Conservation (phyloP, 2,797 vertebrate species). For the Aplochiton taeniatus region DNA sequence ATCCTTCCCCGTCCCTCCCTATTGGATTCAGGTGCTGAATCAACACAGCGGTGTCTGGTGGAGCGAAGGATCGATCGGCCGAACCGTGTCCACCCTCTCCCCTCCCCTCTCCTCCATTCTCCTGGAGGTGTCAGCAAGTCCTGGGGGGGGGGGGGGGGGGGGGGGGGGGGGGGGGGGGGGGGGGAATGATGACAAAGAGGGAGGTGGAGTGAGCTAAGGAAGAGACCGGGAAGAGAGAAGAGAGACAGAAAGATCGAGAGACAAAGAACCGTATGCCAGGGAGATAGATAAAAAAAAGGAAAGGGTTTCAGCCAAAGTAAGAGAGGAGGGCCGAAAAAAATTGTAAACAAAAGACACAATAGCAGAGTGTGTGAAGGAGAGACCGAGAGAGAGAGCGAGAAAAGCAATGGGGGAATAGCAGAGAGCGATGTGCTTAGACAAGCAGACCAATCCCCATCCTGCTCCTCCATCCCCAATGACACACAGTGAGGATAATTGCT, state of each 20-base stretch:
- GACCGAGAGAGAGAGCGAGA: constrained; percentile 3
- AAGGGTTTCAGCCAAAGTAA: too few species aligned
- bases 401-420: constrained; percentile 11
- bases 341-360: too few species aligned
- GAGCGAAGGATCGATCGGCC: constrained; percentile 64
- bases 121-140: constrained; percentile 45
- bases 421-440: constrained; percentile 67
- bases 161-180: too few species aligned
- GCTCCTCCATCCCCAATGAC: constrained; percentile 55
- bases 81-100: background rate
- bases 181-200: too few species aligned
- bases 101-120: constrained; percentile 39
- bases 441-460: constrained; percentile 65
- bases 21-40: constrained; percentile 72
- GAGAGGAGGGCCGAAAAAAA: too few species aligned
- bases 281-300: too few species aligned
- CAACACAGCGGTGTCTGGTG: constrained; percentile 66
- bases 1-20: constrained; percentile 38
- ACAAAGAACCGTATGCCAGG: too few species aligned
- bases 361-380: too few species aligned
- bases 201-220: too few species aligned
- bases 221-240: too few species aligned
- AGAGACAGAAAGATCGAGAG: too few species aligned
- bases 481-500: constrained; percentile 65
- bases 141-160: constrained; percentile 22